A percentile compares a stretch with the other conserved stretches of the same genome.
Conservation (phyloP, 2,113 vertebrate species). For the Ctenodactylus gundi region DNA sequence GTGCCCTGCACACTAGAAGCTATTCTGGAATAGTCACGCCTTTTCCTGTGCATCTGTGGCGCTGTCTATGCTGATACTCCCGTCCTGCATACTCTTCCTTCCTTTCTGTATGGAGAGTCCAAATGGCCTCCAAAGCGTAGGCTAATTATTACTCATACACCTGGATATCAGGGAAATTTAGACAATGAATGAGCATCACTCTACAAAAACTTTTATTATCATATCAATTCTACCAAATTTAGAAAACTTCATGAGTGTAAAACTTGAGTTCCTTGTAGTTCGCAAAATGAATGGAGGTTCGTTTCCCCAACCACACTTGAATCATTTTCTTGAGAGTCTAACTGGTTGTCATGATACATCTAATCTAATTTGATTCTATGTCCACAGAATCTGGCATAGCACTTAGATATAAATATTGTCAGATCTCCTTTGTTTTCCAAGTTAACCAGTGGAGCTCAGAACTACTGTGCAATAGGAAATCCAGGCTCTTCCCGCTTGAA, state of each 20-base stretch:
- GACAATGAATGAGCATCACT: not conserved
- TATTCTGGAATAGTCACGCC: not conserved
- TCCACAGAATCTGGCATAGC: not conserved
- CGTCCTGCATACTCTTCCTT: not conserved
- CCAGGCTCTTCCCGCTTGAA: not conserved
- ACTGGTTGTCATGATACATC: not conserved
- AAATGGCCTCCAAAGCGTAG: not conserved
- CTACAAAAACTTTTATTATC: not conserved
- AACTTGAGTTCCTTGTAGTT: not conserved
- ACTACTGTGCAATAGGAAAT: not conserved
- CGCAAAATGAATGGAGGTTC: not conserved
- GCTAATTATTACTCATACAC: not conserved
- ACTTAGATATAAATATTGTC: not conserved
- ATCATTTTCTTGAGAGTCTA: not conserved
- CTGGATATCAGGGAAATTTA: not conserved
- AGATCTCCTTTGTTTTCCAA: not conserved
- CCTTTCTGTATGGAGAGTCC: not conserved
- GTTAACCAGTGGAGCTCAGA: not conserved
- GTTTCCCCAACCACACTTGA: not conserved
- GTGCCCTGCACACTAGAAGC: not conserved
- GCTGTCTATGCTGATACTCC: not conserved
- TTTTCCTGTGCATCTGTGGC: not conserved
- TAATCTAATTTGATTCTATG: not conserved
- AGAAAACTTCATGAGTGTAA: not conserved
- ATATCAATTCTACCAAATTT: not conserved